phyloP scores from a whole-genome alignment of 2,113 vertebrate genomes.

The Saguinus midas region DNA sequence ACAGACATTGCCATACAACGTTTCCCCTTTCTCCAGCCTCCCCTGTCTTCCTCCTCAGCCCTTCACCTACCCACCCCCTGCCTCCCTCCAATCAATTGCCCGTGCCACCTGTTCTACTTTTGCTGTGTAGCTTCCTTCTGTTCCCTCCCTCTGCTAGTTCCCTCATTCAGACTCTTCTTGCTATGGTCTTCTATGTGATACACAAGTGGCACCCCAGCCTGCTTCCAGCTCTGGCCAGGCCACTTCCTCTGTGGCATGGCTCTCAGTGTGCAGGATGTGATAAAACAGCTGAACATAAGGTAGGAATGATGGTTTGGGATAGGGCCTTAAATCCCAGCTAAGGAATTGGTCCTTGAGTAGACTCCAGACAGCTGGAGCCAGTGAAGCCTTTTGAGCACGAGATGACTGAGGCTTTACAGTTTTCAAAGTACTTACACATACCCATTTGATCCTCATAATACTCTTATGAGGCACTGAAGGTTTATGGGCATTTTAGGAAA shows the following conservation, averaged over 20 bases:
- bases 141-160: not conserved
- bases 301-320: too few relatives aligned
- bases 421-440: not conserved
- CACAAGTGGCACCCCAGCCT: not conserved
- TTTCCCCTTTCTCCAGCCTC: not conserved
- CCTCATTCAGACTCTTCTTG: not conserved
- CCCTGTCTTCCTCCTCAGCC: not conserved
- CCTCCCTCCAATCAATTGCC: not conserved
- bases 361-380: not conserved
- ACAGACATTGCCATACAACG: not conserved
- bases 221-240: not conserved
- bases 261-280: not conserved
- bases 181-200: not conserved
- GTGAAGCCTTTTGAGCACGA: not conserved
- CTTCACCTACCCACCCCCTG: too few relatives aligned
- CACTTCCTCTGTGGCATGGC: rapidly evolving
- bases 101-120: not conserved
- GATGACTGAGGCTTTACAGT: not conserved
- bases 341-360: not conserved
- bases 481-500: not conserved
- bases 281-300: not conserved
- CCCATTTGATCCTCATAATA: not conserved
- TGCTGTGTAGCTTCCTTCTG: not conserved
- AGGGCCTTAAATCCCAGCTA: not conserved
- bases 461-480: not conserved